These are phyloP conservation scores for Malurus melanocephalus DNA, from an alignment of 2,113 vertebrate species.

Conservation along the genomic window DNA sequence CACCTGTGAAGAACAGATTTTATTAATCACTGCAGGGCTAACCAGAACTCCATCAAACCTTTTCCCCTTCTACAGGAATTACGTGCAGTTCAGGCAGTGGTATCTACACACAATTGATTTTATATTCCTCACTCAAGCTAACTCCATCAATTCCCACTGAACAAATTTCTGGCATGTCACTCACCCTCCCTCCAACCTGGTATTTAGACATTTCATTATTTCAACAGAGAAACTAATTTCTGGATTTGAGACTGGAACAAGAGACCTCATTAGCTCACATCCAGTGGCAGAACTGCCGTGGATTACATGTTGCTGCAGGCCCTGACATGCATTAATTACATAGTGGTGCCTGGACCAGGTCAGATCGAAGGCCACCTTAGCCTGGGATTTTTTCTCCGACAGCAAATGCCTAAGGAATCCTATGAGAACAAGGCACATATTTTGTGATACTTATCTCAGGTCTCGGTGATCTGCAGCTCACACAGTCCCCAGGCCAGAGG, in stretches of 20 bases:
- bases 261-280: neutral
- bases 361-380: neutral
- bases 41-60: neutral
- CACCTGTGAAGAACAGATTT: neutral
- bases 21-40: neutral
- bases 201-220: neutral
- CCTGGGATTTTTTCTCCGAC: neutral
- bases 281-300: neutral
- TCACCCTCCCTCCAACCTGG: neutral
- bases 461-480: neutral
- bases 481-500: neutral
- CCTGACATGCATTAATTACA: neutral
- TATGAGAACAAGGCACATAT: neutral
- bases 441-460: neutral
- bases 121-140: neutral
- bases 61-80: neutral
- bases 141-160: neutral
- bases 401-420: neutral
- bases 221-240: neutral
- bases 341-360: neutral
- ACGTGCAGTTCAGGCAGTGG: neutral
- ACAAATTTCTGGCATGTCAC: neutral
- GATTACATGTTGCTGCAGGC: neutral
- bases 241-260: neutral
- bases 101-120: neutral